Base-by-base conservation (phyloP, 2,888 invertebrate species). In the Acleris emargana region DNA sequence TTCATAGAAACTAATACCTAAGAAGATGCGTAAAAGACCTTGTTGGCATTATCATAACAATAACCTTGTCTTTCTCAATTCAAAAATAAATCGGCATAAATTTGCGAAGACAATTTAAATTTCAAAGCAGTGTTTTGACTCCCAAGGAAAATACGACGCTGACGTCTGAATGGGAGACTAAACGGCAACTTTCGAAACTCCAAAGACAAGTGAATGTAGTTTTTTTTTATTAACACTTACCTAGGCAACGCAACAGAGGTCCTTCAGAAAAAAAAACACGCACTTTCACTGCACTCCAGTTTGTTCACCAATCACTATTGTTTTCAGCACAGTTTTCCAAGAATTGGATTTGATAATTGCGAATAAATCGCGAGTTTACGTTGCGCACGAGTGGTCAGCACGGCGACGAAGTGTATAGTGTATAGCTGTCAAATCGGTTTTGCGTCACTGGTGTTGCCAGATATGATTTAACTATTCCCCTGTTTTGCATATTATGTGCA, bases 261-360 rank as follows among this genome's bases (percentile, higher is more conserved):
- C 50, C 32, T 42, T 18, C 17, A 17, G 42, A 22, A 54, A 54
- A 59, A 13, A 25, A 16, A 54, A 20, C 20, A 42, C 38, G 38
- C 64, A 58, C 58, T 49, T 47, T 64, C 64, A 64, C 64, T 64
- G 64, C 64, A 64, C 64, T 64, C 64, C 64, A 64, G 49, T 43
- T 58, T 61, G 17, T 50, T 59, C 64, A 64, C 53, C 5, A 50
- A 28, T 25, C 59, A 59, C 59, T 54, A 17, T 20, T 16, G 49
- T 22, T 49, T 47, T 22, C 5, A 32, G 32, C 49, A 38, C 54
- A 13, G 20, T 50, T 57, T 59, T 55, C 49, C 54, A 28, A 50
- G 59, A 50, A 54, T 49, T 64, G 13, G 38, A 54, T 64, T 54
- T 25, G 49, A 42, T 53, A 47, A 13, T 49, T 50, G 20, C 50